Base-by-base conservation (phyloP, 2,113 vertebrate species). In the Lycaon pictus region DNA sequence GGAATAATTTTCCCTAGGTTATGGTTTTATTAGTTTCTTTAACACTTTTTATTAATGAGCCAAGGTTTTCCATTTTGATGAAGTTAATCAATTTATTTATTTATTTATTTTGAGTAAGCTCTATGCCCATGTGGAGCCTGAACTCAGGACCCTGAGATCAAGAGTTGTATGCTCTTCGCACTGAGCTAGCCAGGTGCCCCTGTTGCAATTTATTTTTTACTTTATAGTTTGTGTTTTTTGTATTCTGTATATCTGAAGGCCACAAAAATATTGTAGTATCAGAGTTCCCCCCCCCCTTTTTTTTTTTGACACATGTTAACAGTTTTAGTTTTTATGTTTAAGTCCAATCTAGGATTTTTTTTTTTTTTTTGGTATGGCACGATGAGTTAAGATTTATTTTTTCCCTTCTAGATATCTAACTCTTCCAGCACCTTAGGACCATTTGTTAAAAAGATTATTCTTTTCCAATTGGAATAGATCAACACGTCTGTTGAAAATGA, bases 1-100 rank as follows among this genome's bases (percentile, higher is more conserved):
- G 69, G 7, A 85, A 85, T 76, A 76, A 23, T 85, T 71, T 94
- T 20, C 37, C 43, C 63, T 13, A 35, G 55, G 35, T 48, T 94
- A 23, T 17, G 87, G 3, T 25, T 94, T 88, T 80, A 53, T 71
- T 93, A 48, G 53, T 94, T 80, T 88, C 67, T 72, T 80, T 51
- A 88, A 76, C 2, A 71, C 22, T 80, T 55, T 69, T 87, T 62
- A 60, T 35, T 80, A 94, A 88, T 71, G 29, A 88, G 22, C 29
- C 27, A 20, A 93, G 5, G 4, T 80, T 93, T 88, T 69, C 35
- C 27, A 51, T 79, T 88, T 93, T 69, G 74, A 88, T 80, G 72
- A 35, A 87, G 60, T 69, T 63, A 90, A 43, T 29, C 32, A 63
- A 37, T 63, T 72, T 43, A 37, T 29, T 65, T 87, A 6, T n/a